phyloP scores from a whole-genome alignment of 92 coral and sea anemone genomes.

The Chrysogorgia sp. region DNA sequence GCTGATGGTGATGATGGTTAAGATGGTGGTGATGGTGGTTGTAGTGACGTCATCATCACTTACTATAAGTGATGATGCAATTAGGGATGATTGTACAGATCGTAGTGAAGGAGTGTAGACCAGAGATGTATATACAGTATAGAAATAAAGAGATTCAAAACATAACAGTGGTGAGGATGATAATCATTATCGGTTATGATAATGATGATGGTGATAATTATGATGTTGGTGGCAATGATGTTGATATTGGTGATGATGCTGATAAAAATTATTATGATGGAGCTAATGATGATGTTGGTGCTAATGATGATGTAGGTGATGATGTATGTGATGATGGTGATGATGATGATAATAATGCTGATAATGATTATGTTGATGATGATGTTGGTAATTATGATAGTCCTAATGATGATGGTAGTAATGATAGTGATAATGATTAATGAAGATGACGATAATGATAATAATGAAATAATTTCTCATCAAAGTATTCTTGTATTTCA shows the following conservation, averaged over 20 bases:
- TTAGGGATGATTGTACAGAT: too few relatives aligned
- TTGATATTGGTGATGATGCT: slow-evolving; percentile 49
- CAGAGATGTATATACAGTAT: too few relatives aligned
- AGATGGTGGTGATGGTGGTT: too few relatives aligned
- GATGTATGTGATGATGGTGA: slow-evolving; percentile 14
- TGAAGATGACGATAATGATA: neutral
- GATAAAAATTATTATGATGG: slow-evolving; percentile 46
- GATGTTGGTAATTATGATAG: slow-evolving; percentile 35
- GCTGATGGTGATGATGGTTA: too few relatives aligned
- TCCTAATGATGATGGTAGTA: slow-evolving; percentile 34
- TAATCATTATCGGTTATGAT: neutral
- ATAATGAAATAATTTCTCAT: neutral
- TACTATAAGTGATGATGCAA: too few relatives aligned
- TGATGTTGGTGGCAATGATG: slow-evolving; percentile 31
- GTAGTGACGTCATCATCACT: too few relatives aligned
- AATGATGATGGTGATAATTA: slow-evolving; percentile 58
- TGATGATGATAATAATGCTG: slow-evolving; percentile 59
- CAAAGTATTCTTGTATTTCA: neutral
- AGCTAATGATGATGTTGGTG: neutral
- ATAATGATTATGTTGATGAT: slow-evolving; percentile 35
- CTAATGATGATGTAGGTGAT: slow-evolving; percentile 51
- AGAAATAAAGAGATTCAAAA: too few relatives aligned
- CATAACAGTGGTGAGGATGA: too few relatives aligned
- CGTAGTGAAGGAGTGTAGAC: too few relatives aligned
- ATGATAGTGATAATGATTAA: neutral